A percentile compares a stretch with the other conserved stretches of the same genome.
Evolutionary conservation across 2,797 vertebrate species (phyloP).

Genomic region (Enteromius paludinosus): DNA sequence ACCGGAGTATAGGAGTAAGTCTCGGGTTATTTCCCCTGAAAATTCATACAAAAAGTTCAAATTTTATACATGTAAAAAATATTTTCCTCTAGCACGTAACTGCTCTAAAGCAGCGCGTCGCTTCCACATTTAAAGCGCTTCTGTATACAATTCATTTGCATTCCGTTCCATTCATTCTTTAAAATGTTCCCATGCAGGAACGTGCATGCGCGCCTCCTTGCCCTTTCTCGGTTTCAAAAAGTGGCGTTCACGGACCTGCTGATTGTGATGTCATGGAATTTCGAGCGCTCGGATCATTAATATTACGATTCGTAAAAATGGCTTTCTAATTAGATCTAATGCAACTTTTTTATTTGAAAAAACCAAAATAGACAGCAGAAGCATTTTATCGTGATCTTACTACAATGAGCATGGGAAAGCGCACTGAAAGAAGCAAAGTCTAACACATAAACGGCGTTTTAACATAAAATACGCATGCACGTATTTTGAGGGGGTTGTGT

Average conservation of each 20-base stretch:
- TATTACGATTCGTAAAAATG: background rate
- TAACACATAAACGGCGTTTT: background rate
- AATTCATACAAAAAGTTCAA: conserved; percentile 12
- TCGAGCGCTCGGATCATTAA: background rate
- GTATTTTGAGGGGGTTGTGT: background rate
- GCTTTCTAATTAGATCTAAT: background rate
- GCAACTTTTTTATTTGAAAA: background rate
- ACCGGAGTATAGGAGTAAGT: conserved; percentile 96
- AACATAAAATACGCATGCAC: too few relatives aligned
- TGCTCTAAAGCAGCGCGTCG: background rate
- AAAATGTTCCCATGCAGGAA: background rate
- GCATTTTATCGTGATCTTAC: background rate
- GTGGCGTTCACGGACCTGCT: background rate
- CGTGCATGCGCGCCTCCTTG: background rate
- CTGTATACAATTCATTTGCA: background rate
- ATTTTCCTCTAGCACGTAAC: background rate
- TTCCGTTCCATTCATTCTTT: background rate
- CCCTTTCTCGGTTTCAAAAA: background rate
- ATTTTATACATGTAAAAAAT: background rate
- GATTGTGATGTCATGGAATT: conserved; percentile 6
- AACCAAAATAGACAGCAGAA: background rate
- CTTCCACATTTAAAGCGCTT: background rate
- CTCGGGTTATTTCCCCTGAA: conserved; percentile 49
- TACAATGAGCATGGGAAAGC: background rate
- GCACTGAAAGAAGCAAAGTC: background rate